Evolutionary conservation across 1,140 invertebrate species (phyloP), one percentile per base, ranked within the genome.

Genomic region (Argopecten irradians): DNA sequence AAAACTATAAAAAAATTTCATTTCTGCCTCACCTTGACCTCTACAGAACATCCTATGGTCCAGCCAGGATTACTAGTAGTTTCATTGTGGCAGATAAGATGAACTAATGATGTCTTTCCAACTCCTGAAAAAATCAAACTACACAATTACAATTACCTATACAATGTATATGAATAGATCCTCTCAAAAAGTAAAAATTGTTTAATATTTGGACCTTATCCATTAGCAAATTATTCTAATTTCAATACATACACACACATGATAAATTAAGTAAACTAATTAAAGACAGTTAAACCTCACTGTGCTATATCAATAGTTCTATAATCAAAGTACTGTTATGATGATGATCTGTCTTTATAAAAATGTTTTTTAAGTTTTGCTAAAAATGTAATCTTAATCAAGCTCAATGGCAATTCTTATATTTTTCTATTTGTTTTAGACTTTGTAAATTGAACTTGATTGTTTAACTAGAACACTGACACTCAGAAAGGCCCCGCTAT

Each of bases 31-130:
- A 95, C 96, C 93, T 98, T 99, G 0, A 99, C 98, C 96, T 99
- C 98, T 1, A 99, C 97, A 32, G 98, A 97, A 95, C 98, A 99
- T 28, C 99, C 99, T 90, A 99, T 97, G 0, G 98, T 99, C 98
- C 98, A 99, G 86, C 97, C 97, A 9, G 98, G 98, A 91, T 97
- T 98, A 88, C 96, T 96, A 11, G 98, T 97, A 2, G 97, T 97
- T 95, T 98, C 97, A 94, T 97, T 97, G 92, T 99, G 93, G 91
- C 98, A 98, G 92, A 99, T 98, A 85, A 99, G 96, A 96, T 99
- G 98, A 0, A 98, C 98, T 35, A 99, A 96, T 13, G 98, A 99
- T 34, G 98, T 98, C 96, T 99, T 99, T 22, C 99, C 99, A 91
- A 99, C 98, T 91, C 98, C 98, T 98, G 91, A 84, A 96, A 93